phyloP scores from a whole-genome alignment of 2,113 vertebrate genomes.

The Pelodiscus sinensis region DNA sequence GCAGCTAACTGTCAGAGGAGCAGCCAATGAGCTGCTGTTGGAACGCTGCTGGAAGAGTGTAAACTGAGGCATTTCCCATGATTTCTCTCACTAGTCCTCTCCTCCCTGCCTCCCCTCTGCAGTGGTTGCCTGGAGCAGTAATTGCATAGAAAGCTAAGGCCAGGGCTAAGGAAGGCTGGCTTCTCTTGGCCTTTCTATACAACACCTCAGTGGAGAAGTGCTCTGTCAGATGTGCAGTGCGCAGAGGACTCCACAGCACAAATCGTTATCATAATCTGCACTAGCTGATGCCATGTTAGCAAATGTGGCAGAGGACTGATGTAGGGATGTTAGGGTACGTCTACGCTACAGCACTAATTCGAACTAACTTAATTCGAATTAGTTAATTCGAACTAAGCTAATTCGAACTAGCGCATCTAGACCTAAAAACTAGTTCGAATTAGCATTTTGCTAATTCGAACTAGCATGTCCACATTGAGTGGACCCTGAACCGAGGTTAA shows the following conservation, averaged over 20 bases:
- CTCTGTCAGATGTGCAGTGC: neutral
- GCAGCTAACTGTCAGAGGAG: neutral
- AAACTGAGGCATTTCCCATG: neutral
- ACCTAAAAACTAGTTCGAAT: too few relatives aligned
- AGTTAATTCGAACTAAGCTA: too few relatives aligned
- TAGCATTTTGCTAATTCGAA: too few relatives aligned
- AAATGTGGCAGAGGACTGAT: neutral
- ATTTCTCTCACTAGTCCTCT: neutral
- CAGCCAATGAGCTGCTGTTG: neutral
- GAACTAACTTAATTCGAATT: too few relatives aligned
- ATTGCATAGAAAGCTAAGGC: neutral
- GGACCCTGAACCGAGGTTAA: too few relatives aligned
- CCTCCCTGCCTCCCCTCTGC: neutral
- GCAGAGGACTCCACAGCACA: neutral
- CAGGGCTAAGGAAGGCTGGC: neutral
- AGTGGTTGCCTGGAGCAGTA: neutral
- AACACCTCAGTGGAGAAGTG: neutral
- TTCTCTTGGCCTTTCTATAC: neutral
- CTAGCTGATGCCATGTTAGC: neutral
- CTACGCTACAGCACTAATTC: too few relatives aligned
- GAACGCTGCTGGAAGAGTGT: neutral
- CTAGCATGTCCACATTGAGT: too few relatives aligned
- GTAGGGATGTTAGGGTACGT: too few relatives aligned
- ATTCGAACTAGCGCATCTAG: too few relatives aligned
- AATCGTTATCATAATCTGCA: neutral